Base-by-base conservation (phyloP, 2,888 invertebrate species). In the Dolichopus griseipennis region DNA sequence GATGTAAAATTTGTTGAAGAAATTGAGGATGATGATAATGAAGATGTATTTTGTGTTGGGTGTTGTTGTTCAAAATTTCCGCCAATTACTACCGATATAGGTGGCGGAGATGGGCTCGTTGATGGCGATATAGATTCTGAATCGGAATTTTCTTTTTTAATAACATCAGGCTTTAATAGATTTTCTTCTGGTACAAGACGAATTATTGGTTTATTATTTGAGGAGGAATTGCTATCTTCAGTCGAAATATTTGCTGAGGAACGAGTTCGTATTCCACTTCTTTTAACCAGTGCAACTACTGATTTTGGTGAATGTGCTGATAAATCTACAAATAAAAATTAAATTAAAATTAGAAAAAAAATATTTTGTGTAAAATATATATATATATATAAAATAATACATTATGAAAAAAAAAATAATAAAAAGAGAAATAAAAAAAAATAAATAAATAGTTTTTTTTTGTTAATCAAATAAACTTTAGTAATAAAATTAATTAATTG, bases 21-120 rank as follows among this genome's bases (percentile, higher is more conserved):
- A n/a, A 52, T 66, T 65, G 68, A 63, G 15, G 64, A n/a, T 41
- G 62, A 41, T 62, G 52, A 65, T 64, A 62, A 21, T 21, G 66
- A 18, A 64, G 66, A n/a, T 1, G 21, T 62, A 15, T 9, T 62
- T 21, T 20, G 33, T 64, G 20, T 37, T 37, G 18, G 34, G 12
- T n/a, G 64, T 37, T n/a, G 15, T 37, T 64, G 8, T n/a, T 22
- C 1, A 22, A 64, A 33, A 27, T 12, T 33, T 27, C 63, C 63
- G 18, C 15, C 5, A 62, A 12, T 12, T 61, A 61, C 5, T 27
- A 20, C 7, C 6, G 27, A 27, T 15, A 27, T 7, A 3, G 27
- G 15, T 27, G 27, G 27, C 1, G 62, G 22, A 27, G 63, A 20
- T 63, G 27, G 63, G 15, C 27, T 20, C 27, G 15, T 27, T 63